Evolutionary conservation across 2,888 invertebrate genomes (phyloP).

Genomic region (Antitype chi): DNA sequence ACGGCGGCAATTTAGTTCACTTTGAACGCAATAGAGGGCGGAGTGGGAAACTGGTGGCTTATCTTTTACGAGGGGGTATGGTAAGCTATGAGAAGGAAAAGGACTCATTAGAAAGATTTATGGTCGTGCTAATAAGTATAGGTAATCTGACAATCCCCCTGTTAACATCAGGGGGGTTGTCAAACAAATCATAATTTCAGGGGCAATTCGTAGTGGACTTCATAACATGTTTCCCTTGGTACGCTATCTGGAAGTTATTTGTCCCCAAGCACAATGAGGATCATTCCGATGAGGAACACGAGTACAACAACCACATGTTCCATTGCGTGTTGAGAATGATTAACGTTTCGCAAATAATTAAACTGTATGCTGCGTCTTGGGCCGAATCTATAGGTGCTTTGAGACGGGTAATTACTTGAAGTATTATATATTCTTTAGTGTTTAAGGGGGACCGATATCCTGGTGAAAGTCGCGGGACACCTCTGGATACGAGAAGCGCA

Average conservation of each 20-base stretch:
- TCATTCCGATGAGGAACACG: conserved; percentile 78
- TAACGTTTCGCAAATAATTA: conserved; percentile 86
- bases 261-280: conserved; percentile 81
- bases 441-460: neutral
- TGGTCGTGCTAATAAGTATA: neutral
- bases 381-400: conserved; percentile 85
- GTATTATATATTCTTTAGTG: neutral
- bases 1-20: neutral
- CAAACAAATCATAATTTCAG: conserved; percentile 70
- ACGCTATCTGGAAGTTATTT: conserved; percentile 78
- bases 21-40: neutral
- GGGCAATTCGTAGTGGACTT: conserved; percentile 85
- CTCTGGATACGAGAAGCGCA: too few species aligned
- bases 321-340: conserved; percentile 84
- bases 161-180: too few species aligned
- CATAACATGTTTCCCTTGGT: conserved; percentile 88
- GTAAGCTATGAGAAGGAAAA: neutral
- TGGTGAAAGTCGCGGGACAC: neutral
- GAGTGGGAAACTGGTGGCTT: neutral
- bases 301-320: conserved; percentile 76
- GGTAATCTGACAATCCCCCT: neutral
- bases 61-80: neutral
- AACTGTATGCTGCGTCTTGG: conserved; percentile 84
- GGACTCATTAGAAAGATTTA: neutral
- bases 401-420: conserved; percentile 79